These are phyloP conservation scores for Zaprionus africanus DNA, from an alignment of 1,140 invertebrate species.

Conservation along the genomic window DNA sequence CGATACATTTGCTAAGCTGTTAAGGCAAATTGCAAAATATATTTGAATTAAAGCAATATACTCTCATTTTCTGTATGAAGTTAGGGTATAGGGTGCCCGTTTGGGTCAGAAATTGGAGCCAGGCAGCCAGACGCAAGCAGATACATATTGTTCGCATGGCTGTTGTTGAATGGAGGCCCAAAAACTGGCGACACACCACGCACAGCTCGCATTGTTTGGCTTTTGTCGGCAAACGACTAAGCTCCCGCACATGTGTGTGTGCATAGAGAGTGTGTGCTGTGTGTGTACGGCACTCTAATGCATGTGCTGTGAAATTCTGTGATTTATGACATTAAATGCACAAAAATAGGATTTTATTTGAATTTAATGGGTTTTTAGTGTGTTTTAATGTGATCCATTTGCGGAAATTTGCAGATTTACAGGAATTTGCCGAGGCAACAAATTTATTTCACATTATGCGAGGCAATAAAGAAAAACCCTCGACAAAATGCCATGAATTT, in stretches of 20 bases:
- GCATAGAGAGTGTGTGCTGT: constrained; percentile 2
- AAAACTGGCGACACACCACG: constrained; percentile 51
- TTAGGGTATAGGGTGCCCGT: constrained; percentile 16
- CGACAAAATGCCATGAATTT: constrained; percentile 25
- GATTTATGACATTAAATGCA: constrained; percentile 81
- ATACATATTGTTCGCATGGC: constrained; percentile 55
- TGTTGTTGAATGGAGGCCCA: constrained; percentile 36
- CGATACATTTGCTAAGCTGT: neutral
- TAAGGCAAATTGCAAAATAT: neutral
- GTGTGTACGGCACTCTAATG: constrained; percentile 43
- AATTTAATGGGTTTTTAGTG: constrained; percentile 81
- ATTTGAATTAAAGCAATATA: neutral
- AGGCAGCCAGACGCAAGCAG: constrained; percentile 33
- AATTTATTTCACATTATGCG: constrained; percentile 22
- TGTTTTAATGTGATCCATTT: constrained; percentile 79
- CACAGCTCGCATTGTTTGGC: constrained; percentile 77
- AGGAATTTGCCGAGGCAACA: constrained; percentile 26
- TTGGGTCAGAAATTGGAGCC: constrained; percentile 34
- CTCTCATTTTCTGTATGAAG: neutral
- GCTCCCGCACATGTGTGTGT: constrained; percentile 40
- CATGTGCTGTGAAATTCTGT: constrained; percentile 68
- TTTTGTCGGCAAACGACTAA: constrained; percentile 70
- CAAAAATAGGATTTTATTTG: constrained; percentile 80
- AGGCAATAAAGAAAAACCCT: neutral
- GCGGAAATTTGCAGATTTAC: constrained; percentile 70